Evolutionary conservation across 2,113 vertebrate genomes (phyloP), one percentile per base, ranked within the genome.

Genomic region (Alexandromys fortis): DNA sequence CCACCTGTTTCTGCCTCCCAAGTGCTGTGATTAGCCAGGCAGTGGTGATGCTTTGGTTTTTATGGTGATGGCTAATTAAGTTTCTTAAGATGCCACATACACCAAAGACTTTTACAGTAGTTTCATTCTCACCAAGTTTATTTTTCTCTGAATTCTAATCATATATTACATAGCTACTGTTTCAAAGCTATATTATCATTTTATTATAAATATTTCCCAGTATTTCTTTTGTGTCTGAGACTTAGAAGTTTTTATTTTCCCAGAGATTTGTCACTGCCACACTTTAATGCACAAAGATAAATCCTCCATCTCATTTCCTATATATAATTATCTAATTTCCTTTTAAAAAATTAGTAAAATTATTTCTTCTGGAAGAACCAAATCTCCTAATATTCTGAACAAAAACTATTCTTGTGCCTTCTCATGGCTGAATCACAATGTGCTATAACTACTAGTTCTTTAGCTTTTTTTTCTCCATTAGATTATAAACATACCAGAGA

Each of bases 401-500:
- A 73, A 28, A 35, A 88, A 92, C 30, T 89, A 42, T 47, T 70
- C n/a, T 82, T 7, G 0, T 52, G 58, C 10, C 22, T 85, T 93
- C 33, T 55, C 38, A 89, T 78, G 79, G n/a, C 7, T 52, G 49
- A 19, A 61, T 58, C 2, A 3, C 5, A 88, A 1, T 73, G 8
- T 78, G 52, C 8, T 94, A 81, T 70, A 35, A 85, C 47, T 79
- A 77, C 76, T n/a, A 72, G 6, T 58, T 95, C 67, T 58, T 16
- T 85, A 91, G 45, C 65, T 33, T 47, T 3, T 96, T 96, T 96
- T 8, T 94, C 17, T 86, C 11, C 35, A 13, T 0, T 67, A 75
- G 76, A 72, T 89, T 52, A 89, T 93, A 92, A 88, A 94, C 16
- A 17, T 17, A 93, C 91, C 9, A 87, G 42, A 81, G 91, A 95